phyloP scores from a whole-genome alignment of 1,140 invertebrate genomes.

The Platyura marginata region DNA sequence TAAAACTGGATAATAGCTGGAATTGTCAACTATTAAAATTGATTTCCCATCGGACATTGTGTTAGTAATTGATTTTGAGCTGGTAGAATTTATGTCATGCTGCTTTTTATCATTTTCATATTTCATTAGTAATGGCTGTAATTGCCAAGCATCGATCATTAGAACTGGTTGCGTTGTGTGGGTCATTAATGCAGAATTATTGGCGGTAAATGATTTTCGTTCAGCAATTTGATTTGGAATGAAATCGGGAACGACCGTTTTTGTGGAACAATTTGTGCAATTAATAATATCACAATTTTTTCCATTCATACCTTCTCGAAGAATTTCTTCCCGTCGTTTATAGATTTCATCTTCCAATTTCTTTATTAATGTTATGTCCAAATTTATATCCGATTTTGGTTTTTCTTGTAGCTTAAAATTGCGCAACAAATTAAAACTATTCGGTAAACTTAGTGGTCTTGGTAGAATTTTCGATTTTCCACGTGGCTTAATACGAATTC shows the following conservation, averaged over 20 bases:
- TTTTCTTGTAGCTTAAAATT: neutral
- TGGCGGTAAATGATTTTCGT: neutral
- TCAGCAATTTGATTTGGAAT: neutral
- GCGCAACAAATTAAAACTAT: neutral
- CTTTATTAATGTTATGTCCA: neutral
- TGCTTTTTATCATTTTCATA: no score
- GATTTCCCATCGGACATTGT: neutral
- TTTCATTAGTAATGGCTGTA: neutral
- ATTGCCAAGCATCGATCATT: neutral
- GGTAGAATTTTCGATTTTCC: neutral
- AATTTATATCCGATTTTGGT: neutral
- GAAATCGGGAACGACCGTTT: neutral
- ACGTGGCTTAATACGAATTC: neutral
- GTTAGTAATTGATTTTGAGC: no score
- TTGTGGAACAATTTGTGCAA: neutral
- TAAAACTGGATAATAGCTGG: neutral
- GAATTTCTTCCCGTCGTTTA: neutral
- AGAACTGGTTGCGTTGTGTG: neutral
- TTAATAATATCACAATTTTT: neutral
- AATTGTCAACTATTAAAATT: neutral
- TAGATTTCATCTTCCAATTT: slow-evolving; percentile 1
- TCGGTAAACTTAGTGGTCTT: neutral
- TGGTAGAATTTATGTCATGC: neutral
- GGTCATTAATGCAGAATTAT: neutral
- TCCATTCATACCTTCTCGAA: neutral